Conservation (phyloP, 1,140 invertebrate species). For the Antheraea mylitta region DNA sequence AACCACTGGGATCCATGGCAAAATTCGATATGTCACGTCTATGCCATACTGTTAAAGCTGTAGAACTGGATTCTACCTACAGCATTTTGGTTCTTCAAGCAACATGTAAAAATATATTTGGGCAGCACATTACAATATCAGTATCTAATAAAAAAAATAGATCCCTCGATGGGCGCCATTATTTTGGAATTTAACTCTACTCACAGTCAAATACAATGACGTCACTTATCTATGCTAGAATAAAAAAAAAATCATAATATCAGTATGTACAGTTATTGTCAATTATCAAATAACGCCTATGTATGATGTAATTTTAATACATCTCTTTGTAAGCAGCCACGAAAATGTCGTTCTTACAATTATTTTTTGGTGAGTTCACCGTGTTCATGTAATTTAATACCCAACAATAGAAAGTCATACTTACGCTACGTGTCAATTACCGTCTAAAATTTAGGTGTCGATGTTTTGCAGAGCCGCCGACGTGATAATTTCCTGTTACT, state of each 20-base stretch:
- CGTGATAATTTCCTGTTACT: constrained; percentile 60
- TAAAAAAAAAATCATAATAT: too few species aligned
- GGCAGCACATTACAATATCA: too few species aligned
- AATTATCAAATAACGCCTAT: not conserved
- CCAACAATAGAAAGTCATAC: constrained; percentile 13
- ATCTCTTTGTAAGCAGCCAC: not conserved
- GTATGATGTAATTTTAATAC: not conserved
- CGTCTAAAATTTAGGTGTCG: constrained; percentile 17
- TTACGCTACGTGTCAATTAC: constrained; percentile 10
- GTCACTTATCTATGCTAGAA: too few species aligned
- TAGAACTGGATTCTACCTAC: too few species aligned
- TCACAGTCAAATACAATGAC: too few species aligned
- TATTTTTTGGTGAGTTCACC: not conserved
- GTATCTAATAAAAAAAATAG: too few species aligned
- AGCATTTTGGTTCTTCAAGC: too few species aligned
- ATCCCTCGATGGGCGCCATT: too few species aligned
- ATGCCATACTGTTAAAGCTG: too few species aligned
- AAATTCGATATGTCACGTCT: constrained; percentile 65
- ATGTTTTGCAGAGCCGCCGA: constrained; percentile 26
- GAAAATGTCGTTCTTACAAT: not conserved
- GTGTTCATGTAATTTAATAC: constrained; percentile 5
- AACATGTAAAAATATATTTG: too few species aligned
- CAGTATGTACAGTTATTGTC: not conserved
- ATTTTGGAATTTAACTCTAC: too few species aligned
- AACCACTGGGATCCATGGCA: constrained; percentile 59